phyloP scores from a whole-genome alignment of 2,113 vertebrate species.

The Athene cunicularia region DNA sequence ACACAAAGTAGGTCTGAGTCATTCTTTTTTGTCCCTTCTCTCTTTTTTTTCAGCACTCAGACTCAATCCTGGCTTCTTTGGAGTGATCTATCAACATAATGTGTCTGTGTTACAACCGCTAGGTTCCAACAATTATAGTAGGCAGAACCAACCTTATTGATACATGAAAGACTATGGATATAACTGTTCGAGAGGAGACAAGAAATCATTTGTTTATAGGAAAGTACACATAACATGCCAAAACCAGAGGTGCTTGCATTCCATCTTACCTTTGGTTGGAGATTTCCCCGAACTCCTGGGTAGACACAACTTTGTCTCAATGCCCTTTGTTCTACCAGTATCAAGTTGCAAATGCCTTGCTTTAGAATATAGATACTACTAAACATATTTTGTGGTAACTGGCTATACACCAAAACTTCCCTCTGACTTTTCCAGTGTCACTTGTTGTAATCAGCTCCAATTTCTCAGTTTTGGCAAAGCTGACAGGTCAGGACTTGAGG shows the following conservation, averaged over 20 bases:
- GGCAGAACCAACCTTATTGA: background rate
- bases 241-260: background rate
- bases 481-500: background rate
- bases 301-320: background rate
- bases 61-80: background rate
- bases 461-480: background rate
- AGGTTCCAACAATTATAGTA: background rate
- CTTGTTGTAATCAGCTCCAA: background rate
- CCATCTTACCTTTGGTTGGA: background rate
- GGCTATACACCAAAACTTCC: background rate
- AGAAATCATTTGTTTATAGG: background rate
- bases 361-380: background rate
- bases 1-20: background rate
- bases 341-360: background rate
- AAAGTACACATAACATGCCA: background rate
- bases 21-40: background rate
- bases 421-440: background rate
- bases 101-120: background rate
- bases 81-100: background rate
- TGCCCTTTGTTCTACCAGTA: background rate
- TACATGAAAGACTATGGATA: background rate
- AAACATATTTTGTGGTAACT: background rate
- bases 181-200: background rate
- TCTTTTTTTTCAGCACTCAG: background rate
- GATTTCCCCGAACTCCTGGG: background rate